A percentile compares a stretch with the other conserved stretches of the same genome.
Conservation (phyloP, 1,140 invertebrate genomes). For the Leucophenga varia region DNA sequence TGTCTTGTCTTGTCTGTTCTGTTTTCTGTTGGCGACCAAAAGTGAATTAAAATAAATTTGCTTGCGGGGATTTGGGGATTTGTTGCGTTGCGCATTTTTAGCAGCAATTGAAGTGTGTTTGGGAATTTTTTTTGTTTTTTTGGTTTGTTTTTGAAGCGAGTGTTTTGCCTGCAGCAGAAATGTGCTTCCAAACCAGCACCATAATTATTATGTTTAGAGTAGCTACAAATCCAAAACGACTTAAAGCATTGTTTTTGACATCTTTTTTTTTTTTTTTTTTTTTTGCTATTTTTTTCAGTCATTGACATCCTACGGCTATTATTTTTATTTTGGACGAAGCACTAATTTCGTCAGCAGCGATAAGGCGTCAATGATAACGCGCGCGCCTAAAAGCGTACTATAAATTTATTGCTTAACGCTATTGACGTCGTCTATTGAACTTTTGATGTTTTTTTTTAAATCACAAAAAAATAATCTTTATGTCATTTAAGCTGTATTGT, state of each 20-base stretch:
- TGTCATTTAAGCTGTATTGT: no score
- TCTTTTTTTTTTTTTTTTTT: slow-evolving; percentile 9
- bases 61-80: slow-evolving; percentile 51
- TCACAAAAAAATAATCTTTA: no score
- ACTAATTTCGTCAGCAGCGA: no score
- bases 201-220: slow-evolving; percentile 16
- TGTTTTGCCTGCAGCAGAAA: slow-evolving; percentile 12
- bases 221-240: background rate
- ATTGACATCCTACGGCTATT: slow-evolving; percentile 29
- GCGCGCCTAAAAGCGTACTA: slow-evolving; percentile 22
- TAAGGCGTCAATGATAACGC: background rate
- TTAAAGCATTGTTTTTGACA: slow-evolving; percentile 11
- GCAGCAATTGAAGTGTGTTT: slow-evolving; percentile 35
- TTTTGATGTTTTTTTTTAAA: no score
- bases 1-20: no score
- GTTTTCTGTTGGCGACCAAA: slow-evolving; percentile 42
- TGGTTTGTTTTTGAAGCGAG: no score
- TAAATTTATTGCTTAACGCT: no score
- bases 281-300: slow-evolving; percentile 31
- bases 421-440: no score
- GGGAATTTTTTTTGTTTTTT: no score
- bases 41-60: slow-evolving; percentile 55
- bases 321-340: slow-evolving; percentile 19
- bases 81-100: slow-evolving; percentile 51
- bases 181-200: slow-evolving; percentile 19